A percentile compares a stretch with the other conserved stretches of the same genome.
These are phyloP conservation scores for Epistrophella euchroma DNA, from an alignment of 2,888 invertebrate species.

Conservation along the genomic window DNA sequence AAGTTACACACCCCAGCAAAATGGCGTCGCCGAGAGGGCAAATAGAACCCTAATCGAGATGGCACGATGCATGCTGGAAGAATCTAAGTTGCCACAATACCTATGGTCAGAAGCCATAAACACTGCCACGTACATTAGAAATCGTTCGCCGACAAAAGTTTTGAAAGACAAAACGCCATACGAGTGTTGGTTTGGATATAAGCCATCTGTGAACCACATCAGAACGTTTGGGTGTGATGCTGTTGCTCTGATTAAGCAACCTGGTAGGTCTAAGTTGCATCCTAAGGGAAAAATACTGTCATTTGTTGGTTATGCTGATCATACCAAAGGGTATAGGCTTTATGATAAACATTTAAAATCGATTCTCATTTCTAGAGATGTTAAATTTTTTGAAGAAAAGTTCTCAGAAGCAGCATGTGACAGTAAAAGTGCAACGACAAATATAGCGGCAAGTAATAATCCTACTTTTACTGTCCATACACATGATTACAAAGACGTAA, in stretches of 20 bases:
- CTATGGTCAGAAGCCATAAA: conserved; percentile 74
- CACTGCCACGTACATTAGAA: conserved; percentile 73
- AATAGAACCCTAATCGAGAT: conserved; percentile 60
- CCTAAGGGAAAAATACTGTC: no score
- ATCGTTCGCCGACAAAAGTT: conserved; percentile 66
- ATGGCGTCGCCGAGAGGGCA: no score
- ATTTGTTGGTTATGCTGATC: no score
- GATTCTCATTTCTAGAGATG: no score
- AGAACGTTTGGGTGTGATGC: conserved; percentile 68
- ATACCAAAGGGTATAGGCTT: no score
- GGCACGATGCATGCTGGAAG: conserved; percentile 67
- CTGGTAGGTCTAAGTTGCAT: no score
- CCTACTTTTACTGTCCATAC: conserved; percentile 3
- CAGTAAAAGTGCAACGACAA: background rate
- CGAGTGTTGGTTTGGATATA: conserved; percentile 65
- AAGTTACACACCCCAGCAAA: no score
- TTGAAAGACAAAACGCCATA: conserved; percentile 66
- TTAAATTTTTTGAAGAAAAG: no score
- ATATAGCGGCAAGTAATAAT: background rate
- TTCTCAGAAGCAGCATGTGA: no score
- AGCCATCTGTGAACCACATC: conserved; percentile 69
- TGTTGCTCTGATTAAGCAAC: conserved; percentile 38
- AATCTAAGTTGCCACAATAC: conserved; percentile 57
- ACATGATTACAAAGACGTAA: conserved; percentile 15
- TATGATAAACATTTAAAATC: no score